phyloP scores from a whole-genome alignment of 2,113 vertebrate genomes.

The Siphamia tubifer region DNA sequence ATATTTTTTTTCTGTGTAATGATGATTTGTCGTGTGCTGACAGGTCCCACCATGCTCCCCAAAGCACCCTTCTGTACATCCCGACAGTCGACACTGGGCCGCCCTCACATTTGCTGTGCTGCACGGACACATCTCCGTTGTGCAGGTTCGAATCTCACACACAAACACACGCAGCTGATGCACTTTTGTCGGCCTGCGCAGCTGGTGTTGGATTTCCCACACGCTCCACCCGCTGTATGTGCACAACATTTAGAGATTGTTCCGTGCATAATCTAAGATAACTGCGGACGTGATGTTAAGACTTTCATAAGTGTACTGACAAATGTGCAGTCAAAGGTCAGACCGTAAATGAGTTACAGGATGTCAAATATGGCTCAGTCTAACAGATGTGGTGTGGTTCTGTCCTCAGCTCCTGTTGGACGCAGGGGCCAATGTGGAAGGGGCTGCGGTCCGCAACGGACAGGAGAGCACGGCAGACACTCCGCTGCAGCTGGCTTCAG shows the following conservation, averaged over 20 bases:
- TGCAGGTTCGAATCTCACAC: constrained; percentile 84
- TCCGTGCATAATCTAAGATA: neutral
- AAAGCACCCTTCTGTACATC: constrained; percentile 91
- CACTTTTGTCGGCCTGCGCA: neutral
- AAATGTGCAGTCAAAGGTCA: constrained; percentile 33
- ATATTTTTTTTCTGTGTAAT: neutral
- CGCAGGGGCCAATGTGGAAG: constrained; percentile 93
- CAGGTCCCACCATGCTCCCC: constrained; percentile 90
- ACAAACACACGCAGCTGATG: neutral
- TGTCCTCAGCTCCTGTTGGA: constrained; percentile 89
- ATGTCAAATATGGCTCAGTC: constrained; percentile 19
- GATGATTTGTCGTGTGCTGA: neutral
- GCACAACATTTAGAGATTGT: neutral
- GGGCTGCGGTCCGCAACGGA: constrained; percentile 85
- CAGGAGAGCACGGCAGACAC: constrained; percentile 93
- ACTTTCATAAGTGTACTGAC: constrained; percentile 18
- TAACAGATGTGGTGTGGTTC: constrained; percentile 46
- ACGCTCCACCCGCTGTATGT: neutral
- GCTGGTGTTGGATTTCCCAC: neutral
- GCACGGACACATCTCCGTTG: constrained; percentile 95
- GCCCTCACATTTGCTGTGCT: constrained; percentile 92
- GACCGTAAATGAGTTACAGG: constrained; percentile 1
- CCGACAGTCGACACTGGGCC: constrained; percentile 94
- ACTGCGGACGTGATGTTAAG: neutral
- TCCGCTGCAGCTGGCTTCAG: constrained; percentile 93